phyloP scores from a whole-genome alignment of 2,797 vertebrate species.

The Pangasius mekongensis region DNA sequence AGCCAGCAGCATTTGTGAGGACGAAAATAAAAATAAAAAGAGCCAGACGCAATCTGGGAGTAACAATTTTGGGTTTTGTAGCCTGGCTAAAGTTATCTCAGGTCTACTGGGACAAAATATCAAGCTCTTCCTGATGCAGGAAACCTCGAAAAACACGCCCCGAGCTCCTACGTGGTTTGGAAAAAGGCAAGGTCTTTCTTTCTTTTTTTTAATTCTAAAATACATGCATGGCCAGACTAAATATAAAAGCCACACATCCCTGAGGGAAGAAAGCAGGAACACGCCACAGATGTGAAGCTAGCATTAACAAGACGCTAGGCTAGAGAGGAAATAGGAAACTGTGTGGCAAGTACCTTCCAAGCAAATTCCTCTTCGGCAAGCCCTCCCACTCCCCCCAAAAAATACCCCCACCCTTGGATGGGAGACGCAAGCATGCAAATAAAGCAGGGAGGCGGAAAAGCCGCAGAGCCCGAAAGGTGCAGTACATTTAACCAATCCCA shows the following conservation, averaged over 20 bases:
- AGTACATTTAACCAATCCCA: slow-evolving; percentile 16
- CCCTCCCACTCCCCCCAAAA: background rate
- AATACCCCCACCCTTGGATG: background rate
- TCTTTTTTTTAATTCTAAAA: slow-evolving; percentile 20
- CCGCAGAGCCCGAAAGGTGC: slow-evolving; percentile 2
- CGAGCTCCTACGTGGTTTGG: slow-evolving; percentile 11
- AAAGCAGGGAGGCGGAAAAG: background rate
- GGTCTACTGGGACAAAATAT: slow-evolving; percentile 31
- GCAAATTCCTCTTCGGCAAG: slow-evolving; percentile 51
- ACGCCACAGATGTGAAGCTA: slow-evolving; percentile 34
- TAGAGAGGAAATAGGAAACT: slow-evolving; percentile 27
- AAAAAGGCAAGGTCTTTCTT: slow-evolving; percentile 35
- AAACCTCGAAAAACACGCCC: background rate
- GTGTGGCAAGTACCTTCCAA: slow-evolving; percentile 41
- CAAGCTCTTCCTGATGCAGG: slow-evolving; percentile 28
- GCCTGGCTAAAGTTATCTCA: slow-evolving; percentile 47
- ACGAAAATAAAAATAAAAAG: slow-evolving; percentile 15
- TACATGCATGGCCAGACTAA: slow-evolving; percentile 34
- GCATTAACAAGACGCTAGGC: slow-evolving; percentile 29
- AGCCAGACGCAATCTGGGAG: slow-evolving; percentile 20
- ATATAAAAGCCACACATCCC: slow-evolving; percentile 46
- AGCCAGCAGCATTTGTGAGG: background rate
- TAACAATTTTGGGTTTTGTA: slow-evolving; percentile 47
- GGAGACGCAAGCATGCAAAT: slow-evolving; percentile 20
- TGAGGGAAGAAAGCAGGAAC: slow-evolving; percentile 6